Evolutionary conservation across 2,888 invertebrate genomes (phyloP).

Genomic region (Drosophila tripunctata): DNA sequence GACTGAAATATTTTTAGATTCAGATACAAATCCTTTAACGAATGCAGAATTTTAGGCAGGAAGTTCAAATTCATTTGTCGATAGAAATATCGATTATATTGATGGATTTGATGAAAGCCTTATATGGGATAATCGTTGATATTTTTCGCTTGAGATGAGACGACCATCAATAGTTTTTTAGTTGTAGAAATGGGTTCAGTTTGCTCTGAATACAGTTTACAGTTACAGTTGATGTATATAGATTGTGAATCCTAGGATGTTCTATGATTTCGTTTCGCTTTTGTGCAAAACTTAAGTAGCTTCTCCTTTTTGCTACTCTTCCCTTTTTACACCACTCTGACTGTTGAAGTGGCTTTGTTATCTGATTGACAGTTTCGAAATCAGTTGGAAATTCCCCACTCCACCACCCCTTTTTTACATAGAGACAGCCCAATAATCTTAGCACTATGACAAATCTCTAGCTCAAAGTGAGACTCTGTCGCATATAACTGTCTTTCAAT

Average conservation of each 20-base stretch:
- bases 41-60: no score
- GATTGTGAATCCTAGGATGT: background rate
- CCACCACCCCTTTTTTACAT: background rate
- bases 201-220: background rate
- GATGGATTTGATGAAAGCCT: no score
- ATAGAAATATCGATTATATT: no score
- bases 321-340: background rate
- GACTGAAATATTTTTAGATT: no score
- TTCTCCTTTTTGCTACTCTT: background rate
- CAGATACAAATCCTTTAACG: no score
- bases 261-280: background rate
- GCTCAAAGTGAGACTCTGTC: slow-evolving; percentile 11
- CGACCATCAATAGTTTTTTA: no score
- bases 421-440: slow-evolving; percentile 20
- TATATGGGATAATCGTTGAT: no score
- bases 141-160: no score
- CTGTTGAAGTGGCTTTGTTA: slow-evolving; percentile 33
- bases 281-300: slow-evolving; percentile 35
- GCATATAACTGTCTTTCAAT: slow-evolving; percentile 72
- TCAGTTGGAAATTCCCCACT: slow-evolving; percentile 25
- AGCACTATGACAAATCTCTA: slow-evolving; percentile 44
- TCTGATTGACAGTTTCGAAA: slow-evolving; percentile 54
- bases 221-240: background rate
- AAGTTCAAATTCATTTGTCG: no score
- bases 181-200: no score